phyloP scores from a whole-genome alignment of 2,888 invertebrate genomes.

The Zeuzera pyrina region DNA sequence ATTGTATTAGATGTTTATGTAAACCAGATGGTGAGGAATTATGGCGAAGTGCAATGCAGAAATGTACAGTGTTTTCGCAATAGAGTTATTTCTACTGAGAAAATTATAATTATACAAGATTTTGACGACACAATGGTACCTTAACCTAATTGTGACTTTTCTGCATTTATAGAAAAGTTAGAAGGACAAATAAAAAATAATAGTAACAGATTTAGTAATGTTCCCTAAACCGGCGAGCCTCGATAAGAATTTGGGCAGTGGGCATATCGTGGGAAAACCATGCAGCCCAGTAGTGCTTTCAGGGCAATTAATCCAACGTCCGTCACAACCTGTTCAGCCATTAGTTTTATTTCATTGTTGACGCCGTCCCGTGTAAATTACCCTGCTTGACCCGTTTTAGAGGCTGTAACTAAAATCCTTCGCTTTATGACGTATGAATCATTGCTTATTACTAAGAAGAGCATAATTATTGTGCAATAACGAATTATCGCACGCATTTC shows the following conservation, averaged over 20 bases:
- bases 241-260: slow-evolving; percentile 8
- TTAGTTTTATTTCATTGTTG: slow-evolving; percentile 40
- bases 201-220: too few relatives aligned
- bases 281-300: slow-evolving; percentile 20
- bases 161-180: too few relatives aligned
- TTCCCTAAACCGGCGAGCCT: too few relatives aligned
- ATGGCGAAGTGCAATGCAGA: too few relatives aligned
- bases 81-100: too few relatives aligned
- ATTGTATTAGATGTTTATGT: too few relatives aligned
- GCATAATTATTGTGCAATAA: slow-evolving; percentile 16
- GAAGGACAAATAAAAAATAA: too few relatives aligned
- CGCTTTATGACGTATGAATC: slow-evolving; percentile 9
- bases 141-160: too few relatives aligned
- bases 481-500: slow-evolving; percentile 9
- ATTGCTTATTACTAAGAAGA: slow-evolving; percentile 25
- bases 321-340: slow-evolving; percentile 23
- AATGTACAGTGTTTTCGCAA: too few relatives aligned
- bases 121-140: too few relatives aligned
- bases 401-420: slow-evolving; percentile 7
- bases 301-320: slow-evolving; percentile 38
- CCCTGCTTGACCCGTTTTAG: slow-evolving; percentile 14
- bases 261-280: slow-evolving; percentile 36
- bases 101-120: too few relatives aligned
- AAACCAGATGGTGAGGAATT: too few relatives aligned
- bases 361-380: slow-evolving; percentile 26